Base-by-base conservation (phyloP, 2,113 vertebrate species). In the Gracilinanus agilis region DNA sequence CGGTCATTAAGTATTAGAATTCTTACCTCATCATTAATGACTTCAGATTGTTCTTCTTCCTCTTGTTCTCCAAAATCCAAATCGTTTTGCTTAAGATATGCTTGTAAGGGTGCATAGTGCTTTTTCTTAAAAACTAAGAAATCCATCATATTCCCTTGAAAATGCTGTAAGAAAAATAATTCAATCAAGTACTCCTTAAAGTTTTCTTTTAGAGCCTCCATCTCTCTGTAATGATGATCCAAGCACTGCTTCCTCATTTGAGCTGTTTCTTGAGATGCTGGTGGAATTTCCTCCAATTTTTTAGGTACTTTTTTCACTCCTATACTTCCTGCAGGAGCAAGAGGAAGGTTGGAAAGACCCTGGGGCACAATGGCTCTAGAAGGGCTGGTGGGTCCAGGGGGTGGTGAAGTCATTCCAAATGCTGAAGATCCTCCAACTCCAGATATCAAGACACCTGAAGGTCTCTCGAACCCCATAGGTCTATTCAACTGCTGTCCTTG, bases 141-240 rank as follows among this genome's bases (percentile, higher is more conserved):
- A 98, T 99, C 99, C 99, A 99, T 99, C 99, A 99, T 99, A 96
- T 99, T 99, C 55, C 99, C 99, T 97, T 99, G 99, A 90, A 99
- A 99, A 96, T 99, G 99, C 96, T 99, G 99, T 95, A 99, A 98
- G 97, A 99, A 99, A 98, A 99, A 99, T 53, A 99, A 98, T 97
- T 99, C 99, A 49, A 99, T 98, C 97, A 99, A 98, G 95, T 99
- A 99, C 93, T 99, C 99, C 97, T 99, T 99, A 97, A 99, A 99
- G 91, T 99, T 99, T 89, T 99, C 99, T 95, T 98, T 99, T 94
- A 99, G 95, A 89, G 98, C 95, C 88, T 99, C 99, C 99, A 99
- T 99, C 95, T 99, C 99, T 98, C 99, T 99, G 94, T 97, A 98
- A 95, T 99, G 99, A 97, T 99, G 99, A 94, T 99, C 99, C 98